Evolutionary conservation across 2,113 vertebrate genomes (phyloP).

Genomic region (Etia nguti): DNA sequence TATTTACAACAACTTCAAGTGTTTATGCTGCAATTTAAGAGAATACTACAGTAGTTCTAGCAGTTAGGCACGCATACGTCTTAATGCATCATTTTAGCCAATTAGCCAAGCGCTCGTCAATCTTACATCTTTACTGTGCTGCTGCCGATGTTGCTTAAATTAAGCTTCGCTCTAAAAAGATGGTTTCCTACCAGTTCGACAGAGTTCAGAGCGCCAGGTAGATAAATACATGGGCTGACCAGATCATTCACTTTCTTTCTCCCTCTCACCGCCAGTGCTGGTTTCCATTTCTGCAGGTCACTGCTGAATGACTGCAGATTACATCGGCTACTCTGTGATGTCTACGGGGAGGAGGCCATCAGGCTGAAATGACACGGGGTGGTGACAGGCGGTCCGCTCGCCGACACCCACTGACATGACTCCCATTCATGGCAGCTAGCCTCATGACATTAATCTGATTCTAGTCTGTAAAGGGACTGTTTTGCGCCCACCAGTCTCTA

Average conservation of each 20-base stretch:
- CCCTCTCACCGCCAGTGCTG: neutral
- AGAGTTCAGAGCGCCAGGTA: constrained; percentile 24
- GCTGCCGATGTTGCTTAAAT: neutral
- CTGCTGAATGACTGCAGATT: constrained; percentile 59
- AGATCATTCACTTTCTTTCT: constrained; percentile 26
- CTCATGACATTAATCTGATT: constrained; percentile 63
- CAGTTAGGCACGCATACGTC: constrained; percentile 8
- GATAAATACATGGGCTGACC: constrained; percentile 44
- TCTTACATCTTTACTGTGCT: neutral
- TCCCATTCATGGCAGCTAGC: constrained; percentile 54
- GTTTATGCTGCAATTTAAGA: constrained; percentile 33
- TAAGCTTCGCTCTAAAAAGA: neutral
- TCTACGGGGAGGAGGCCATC: constrained; percentile 54
- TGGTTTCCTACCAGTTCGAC: neutral
- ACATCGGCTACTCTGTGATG: constrained; percentile 49
- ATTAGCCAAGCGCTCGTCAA: constrained; percentile 17
- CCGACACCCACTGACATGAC: constrained; percentile 45
- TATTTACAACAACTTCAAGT: constrained; percentile 35
- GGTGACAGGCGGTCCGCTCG: constrained; percentile 43
- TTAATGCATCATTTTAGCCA: constrained; percentile 43
- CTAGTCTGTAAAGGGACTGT: constrained; percentile 34
- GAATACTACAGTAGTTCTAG: constrained; percentile 6
- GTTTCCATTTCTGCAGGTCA: constrained; percentile 64
- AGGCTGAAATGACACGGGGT: constrained; percentile 53
- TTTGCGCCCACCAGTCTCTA: constrained; percentile 4